Base-by-base conservation (phyloP, 2,797 vertebrate genomes). In the Enteromius viviparus region DNA sequence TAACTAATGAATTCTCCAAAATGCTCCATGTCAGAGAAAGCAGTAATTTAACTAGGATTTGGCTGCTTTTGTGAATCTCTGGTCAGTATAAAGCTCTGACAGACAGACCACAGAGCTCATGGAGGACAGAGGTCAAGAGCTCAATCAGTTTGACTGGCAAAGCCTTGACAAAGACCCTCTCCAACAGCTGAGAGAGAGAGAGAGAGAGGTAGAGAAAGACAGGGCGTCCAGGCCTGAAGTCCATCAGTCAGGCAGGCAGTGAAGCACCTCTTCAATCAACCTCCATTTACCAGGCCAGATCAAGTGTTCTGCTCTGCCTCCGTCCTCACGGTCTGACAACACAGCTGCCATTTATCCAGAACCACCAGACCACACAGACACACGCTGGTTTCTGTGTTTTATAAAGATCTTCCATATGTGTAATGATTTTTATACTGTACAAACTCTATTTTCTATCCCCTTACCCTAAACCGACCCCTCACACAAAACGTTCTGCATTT, bases 211-310 rank as follows among this genome's bases (percentile, higher is more conserved):
- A 60, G 51, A 72, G 32, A 82, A 49, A 85, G 66, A 78, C 62
- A 74, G 69, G 77, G 84, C 89, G 75, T 80, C 79, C 78, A 81
- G 89, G 81, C 84, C 88, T 84, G 88, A 86, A 89, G 91, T 82
- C 86, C 85, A 89, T 91, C 90, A 89, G 87, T 91, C 90, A 91
- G 88, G 75, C 89, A 88, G 87, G 86, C 91, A 91, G 83, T 91
- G 90, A 91, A 88, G 90, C 91, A 89, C 89, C 87, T 88, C 90
- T 79, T 86, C 89, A 90, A 90, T 91, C 91, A 89, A 85, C 87
- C 88, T 85, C 88, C 87, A 90, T 90, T 91, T 90, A 88, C 88
- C 87, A 89, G 78, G 77, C 87, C 90, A 85, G 89, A 86, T 84
- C 87, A 88, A 89, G 87, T 85, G 87, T 85, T 80, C 87, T 88